Evolutionary conservation across 1,140 invertebrate genomes (phyloP).

Genomic region (Drosophila sechellia): DNA sequence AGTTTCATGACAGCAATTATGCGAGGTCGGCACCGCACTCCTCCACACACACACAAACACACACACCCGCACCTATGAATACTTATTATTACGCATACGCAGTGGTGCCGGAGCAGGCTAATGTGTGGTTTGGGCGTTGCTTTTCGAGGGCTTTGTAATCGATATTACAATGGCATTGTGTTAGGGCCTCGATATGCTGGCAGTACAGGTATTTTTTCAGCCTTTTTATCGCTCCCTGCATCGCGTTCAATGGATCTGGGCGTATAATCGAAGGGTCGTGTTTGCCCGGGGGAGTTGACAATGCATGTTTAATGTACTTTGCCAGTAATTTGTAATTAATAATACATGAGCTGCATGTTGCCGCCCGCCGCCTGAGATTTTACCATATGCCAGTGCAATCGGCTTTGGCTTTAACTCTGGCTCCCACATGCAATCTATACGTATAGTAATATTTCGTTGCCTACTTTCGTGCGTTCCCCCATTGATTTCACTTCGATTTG

Average conservation of each 20-base stretch:
- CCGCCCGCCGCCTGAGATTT: constrained; percentile 35
- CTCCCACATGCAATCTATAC: constrained; percentile 26
- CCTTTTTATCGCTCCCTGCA: constrained; percentile 61
- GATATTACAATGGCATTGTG: constrained; percentile 80
- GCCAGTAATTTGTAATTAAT: constrained; percentile 51
- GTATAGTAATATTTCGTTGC: constrained; percentile 12
- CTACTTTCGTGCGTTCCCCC: constrained; percentile 26
- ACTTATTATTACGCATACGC: constrained; percentile 59
- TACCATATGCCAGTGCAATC: constrained; percentile 35
- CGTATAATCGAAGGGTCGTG: constrained; percentile 32
- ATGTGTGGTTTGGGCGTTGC: constrained; percentile 29
- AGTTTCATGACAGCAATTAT: constrained; percentile 78
- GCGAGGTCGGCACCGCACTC: constrained; percentile 22
- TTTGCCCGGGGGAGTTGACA: constrained; percentile 51
- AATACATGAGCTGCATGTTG: constrained; percentile 40
- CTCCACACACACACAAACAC: background rate
- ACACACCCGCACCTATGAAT: background rate
- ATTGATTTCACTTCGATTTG: constrained; percentile 6
- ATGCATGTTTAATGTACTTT: constrained; percentile 48
- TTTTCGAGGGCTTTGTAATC: constrained; percentile 75
- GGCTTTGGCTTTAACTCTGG: constrained; percentile 13
- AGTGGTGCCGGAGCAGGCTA: constrained; percentile 37
- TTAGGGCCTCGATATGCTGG: constrained; percentile 46
- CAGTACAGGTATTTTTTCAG: constrained; percentile 7
- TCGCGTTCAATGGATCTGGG: constrained; percentile 44